Evolutionary conservation across 1,140 invertebrate species (phyloP).

Genomic region (Cotesia vestalis): DNA sequence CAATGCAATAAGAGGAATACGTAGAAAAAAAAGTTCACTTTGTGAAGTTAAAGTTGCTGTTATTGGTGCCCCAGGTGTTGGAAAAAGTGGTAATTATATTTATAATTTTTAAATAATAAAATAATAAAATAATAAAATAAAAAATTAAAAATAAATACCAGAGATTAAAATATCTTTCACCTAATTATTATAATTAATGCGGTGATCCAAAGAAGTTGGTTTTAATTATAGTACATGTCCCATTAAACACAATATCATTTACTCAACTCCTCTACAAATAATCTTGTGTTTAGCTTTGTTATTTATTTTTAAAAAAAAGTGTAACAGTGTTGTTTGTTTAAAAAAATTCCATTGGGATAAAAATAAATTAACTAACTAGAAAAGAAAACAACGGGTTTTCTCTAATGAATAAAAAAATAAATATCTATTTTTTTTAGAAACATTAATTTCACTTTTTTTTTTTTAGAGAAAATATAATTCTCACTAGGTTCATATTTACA

Average conservation of each 20-base stretch:
- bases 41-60: constrained; percentile 90
- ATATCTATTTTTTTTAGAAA: background rate
- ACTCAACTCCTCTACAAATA: too few species aligned
- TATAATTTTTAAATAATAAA: constrained; percentile 6
- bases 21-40: constrained; percentile 87
- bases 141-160: too few species aligned
- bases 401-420: constrained; percentile 8
- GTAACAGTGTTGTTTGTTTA: too few species aligned
- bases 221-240: background rate
- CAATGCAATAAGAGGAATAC: constrained; percentile 75
- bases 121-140: background rate
- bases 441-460: constrained; percentile 7
- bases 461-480: background rate
- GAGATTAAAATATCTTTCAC: too few species aligned
- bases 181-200: background rate
- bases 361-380: constrained; percentile 4
- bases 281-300: too few species aligned
- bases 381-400: background rate
- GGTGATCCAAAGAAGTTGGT: background rate
- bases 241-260: too few species aligned
- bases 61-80: constrained; percentile 84
- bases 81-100: constrained; percentile 83
- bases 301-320: too few species aligned
- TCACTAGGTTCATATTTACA: too few species aligned
- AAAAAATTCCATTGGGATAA: too few species aligned